Percentiles rank a stretch among this genome's conserved stretches.
Conservation (phyloP, 2,888 invertebrate species). For the Xiphydria camelus region DNA sequence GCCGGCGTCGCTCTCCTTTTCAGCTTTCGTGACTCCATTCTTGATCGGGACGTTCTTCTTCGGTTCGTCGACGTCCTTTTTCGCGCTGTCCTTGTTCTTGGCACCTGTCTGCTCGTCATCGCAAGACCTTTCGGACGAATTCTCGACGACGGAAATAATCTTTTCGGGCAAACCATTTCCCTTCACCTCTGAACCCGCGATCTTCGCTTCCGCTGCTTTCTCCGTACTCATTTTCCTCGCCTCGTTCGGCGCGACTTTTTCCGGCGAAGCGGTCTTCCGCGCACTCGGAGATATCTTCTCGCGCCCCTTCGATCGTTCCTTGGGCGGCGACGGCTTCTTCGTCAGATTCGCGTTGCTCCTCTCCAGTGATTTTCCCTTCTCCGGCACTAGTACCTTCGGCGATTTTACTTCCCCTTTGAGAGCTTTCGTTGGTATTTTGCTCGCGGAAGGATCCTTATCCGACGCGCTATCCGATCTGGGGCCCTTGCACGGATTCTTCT, state of each 20-base stretch:
- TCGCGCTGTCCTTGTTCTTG: constrained; percentile 25
- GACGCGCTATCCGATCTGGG: constrained; percentile 34
- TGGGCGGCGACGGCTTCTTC: constrained; percentile 11
- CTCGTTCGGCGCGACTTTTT: constrained; percentile 27
- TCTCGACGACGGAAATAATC: constrained; percentile 19
- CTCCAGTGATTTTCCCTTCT: constrained; percentile 28
- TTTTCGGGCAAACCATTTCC: constrained; percentile 44
- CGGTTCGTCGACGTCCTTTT: constrained; percentile 30
- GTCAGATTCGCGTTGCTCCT: not conserved
- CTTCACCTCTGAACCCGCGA: constrained; percentile 54
- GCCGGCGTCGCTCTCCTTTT: constrained; percentile 30
- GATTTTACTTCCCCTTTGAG: constrained; percentile 31
- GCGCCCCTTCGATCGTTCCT: not conserved
- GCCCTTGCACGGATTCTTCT: constrained; percentile 59
- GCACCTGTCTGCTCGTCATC: constrained; percentile 36
- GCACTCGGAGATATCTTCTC: no score
- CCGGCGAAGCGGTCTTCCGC: no score
- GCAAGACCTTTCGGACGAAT: constrained; percentile 32
- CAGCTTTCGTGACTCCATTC: constrained; percentile 24
- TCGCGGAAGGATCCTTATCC: constrained; percentile 27
- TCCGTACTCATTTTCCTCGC: constrained; percentile 42
- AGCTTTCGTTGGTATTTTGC: constrained; percentile 49
- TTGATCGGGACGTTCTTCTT: constrained; percentile 34
- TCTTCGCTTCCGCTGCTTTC: constrained; percentile 38
- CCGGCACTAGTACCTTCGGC: no score